These are phyloP conservation scores for Loriculus beryllinus DNA, from an alignment of 2,797 vertebrate species.

Conservation along the genomic window DNA sequence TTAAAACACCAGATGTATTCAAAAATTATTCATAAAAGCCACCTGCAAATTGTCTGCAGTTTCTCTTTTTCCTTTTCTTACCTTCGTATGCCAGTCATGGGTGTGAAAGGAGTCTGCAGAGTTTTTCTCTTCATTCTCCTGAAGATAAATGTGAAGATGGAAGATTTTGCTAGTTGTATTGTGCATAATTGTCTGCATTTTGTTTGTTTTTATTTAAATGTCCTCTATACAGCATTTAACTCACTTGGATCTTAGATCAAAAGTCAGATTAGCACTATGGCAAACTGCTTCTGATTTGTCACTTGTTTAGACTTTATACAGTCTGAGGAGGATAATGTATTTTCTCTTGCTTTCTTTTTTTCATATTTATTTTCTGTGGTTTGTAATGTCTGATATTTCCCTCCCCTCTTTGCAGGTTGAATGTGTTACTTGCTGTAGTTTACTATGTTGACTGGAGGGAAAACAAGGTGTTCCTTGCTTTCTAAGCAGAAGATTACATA, in stretches of 20 bases:
- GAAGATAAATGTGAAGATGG: background rate
- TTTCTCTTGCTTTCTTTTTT: background rate
- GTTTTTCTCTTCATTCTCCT: background rate
- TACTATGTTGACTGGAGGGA: background rate
- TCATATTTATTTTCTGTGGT: background rate
- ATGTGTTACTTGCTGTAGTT: background rate
- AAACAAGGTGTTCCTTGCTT: background rate
- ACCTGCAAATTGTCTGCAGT: background rate
- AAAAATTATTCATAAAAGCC: background rate
- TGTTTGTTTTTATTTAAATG: background rate
- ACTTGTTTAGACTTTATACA: background rate
- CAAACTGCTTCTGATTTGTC: background rate
- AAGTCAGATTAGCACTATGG: background rate
- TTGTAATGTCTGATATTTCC: background rate
- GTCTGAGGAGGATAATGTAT: background rate
- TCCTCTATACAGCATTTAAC: background rate
- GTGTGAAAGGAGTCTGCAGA: background rate
- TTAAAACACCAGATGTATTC: background rate
- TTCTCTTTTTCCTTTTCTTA: background rate
- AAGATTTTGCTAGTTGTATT: background rate
- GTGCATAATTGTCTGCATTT: background rate
- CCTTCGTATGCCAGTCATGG: background rate
- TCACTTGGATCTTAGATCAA: background rate
- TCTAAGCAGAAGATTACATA: background rate
- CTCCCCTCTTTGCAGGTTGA: background rate